Base-by-base conservation (phyloP, 2,888 invertebrate genomes). In the Cepaea hortensis region DNA sequence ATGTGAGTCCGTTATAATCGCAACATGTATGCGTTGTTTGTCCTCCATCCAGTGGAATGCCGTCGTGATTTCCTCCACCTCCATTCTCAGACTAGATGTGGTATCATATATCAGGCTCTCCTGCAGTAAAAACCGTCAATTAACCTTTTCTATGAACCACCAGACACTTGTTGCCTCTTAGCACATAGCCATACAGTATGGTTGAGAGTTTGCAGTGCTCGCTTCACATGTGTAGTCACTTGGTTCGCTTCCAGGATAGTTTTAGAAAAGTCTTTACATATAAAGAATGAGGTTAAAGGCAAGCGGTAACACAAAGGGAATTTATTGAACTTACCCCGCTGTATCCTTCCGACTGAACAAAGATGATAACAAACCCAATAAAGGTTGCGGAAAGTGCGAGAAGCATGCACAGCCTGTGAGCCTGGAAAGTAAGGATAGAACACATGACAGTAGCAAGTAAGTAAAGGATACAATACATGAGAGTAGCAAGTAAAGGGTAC, bases 281-380 rank as follows among this genome's bases (percentile, higher is more conserved):
- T 15, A 15, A 65, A 65, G 13, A 65, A 18, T 18, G 11, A 65
- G 13, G 13, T 15, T 65, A 65, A 65, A 15, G 11, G 13, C 18
- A 2, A 1, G 11, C 18, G 11, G 11, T 15, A 15, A 15, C 18
- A 9, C 65, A 65, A 15, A 65, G 65, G 18, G 65, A 65, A 65
- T 65, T 15, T 65, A 15, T 65, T 65, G 65, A 5, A 76, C 76
- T 50, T 50, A 76, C 76, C 77, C 90, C 72, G 18, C 90, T 90
- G 90, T 92, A 93, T 13, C 91, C 93, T 46, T 90, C 88, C 3
- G 90, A 91, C 80, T 93, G 92, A 20, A 93, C 89, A 84, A 94
- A 92, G 85, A 94, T 94, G 65, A 94, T 81, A 62, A 94, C 90
- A 87, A 94, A 91, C n/a, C 89, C 93, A 70, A 91, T 88, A 7